These are phyloP conservation scores for Lasioglossum leucozonium DNA, from an alignment of 2,888 invertebrate genomes.

Conservation along the genomic window DNA sequence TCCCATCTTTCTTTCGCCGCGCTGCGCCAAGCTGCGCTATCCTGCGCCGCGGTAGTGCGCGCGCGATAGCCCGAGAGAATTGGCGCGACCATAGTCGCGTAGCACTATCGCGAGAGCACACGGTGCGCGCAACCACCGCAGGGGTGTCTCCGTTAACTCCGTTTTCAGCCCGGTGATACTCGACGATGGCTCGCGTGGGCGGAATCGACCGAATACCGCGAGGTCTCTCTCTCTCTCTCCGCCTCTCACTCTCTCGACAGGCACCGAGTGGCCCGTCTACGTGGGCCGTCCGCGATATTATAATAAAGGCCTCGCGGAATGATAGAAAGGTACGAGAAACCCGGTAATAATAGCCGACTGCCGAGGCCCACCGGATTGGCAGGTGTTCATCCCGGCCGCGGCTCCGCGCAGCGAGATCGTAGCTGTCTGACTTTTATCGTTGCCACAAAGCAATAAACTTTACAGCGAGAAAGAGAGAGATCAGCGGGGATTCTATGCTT, in stretches of 20 bases:
- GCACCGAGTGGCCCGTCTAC: conserved; percentile 52
- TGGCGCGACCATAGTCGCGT: background rate
- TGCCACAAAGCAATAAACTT: conserved; percentile 27
- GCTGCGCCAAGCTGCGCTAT: too few species aligned
- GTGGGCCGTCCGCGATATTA: conserved; percentile 69
- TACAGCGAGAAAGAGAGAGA: background rate
- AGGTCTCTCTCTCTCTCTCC: conserved; percentile 20
- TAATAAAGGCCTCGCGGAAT: conserved; percentile 71
- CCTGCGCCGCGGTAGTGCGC: background rate
- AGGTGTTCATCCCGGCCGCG: conserved; percentile 63
- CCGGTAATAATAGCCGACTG: conserved; percentile 75
- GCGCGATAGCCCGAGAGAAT: background rate
- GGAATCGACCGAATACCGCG: conserved; percentile 66
- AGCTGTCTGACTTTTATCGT: conserved; percentile 16
- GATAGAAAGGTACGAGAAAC: conserved; percentile 74
- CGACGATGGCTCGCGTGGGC: conserved; percentile 66
- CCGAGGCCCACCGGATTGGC: conserved; percentile 59
- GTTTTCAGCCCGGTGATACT: conserved; percentile 40
- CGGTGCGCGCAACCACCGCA: conserved; percentile 5
- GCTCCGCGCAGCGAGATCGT: background rate
- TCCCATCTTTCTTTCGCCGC: conserved; percentile 19
- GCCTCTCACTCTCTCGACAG: conserved; percentile 53
- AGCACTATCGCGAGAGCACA: background rate
- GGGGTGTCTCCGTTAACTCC: conserved; percentile 33
- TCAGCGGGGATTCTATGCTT: background rate